Evolutionary conservation across 2,888 invertebrate species (phyloP).

Genomic region (Athalia cordata): DNA sequence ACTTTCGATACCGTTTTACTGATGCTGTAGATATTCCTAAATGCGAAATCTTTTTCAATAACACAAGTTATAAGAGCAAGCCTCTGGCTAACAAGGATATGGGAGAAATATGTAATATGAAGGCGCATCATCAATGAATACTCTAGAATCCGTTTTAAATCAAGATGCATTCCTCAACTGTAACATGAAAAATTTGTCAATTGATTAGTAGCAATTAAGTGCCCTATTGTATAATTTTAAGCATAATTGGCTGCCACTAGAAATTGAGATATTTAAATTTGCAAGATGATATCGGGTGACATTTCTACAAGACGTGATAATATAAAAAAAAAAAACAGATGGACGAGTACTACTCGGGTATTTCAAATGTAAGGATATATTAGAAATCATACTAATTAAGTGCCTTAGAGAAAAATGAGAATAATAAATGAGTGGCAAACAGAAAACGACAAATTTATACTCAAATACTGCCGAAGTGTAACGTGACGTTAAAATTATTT

Average conservation of each 20-base stretch:
- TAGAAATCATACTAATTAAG: not conserved
- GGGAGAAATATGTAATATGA: no score
- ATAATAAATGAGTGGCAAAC: not conserved
- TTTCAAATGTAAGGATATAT: not conserved
- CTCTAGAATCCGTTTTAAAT: no score
- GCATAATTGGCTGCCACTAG: not conserved
- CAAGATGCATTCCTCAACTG: no score
- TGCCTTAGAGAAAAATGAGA: not conserved
- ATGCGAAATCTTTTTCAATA: not conserved
- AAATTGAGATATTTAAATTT: slow-evolving; percentile 19
- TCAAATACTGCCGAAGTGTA: slow-evolving; percentile 14
- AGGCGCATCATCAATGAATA: no score
- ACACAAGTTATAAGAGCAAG: not conserved
- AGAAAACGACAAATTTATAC: not conserved
- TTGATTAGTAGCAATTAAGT: not conserved
- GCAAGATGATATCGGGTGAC: not conserved
- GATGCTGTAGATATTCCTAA: not conserved
- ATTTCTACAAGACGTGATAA: not conserved
- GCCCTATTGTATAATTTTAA: not conserved
- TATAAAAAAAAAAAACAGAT: not conserved
- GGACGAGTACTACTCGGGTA: not conserved
- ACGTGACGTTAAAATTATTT: slow-evolving; percentile 17
- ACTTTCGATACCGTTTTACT: not conserved
- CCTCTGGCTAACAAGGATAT: no score
- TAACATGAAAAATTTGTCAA: not conserved